Evolutionary conservation across 2,888 invertebrate genomes (phyloP).

Genomic region (Cheilosia urbana): DNA sequence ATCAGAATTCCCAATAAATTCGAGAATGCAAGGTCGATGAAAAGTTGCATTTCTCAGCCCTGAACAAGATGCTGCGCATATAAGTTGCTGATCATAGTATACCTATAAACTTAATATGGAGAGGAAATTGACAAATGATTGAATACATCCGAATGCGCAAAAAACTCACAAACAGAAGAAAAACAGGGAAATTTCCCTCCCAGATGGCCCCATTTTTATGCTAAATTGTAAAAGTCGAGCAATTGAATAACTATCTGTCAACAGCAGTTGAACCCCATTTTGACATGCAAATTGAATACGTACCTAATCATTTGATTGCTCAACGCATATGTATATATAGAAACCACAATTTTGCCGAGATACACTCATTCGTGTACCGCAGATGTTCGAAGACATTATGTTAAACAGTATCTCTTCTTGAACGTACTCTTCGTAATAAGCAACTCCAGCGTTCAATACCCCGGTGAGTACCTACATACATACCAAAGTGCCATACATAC

Average conservation of each 20-base stretch:
- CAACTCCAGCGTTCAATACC: slow-evolving; percentile 25
- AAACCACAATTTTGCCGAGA: slow-evolving; percentile 42
- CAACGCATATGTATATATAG: slow-evolving; percentile 47
- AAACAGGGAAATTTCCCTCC: too few species aligned
- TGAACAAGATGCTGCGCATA: too few species aligned
- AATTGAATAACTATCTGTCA: slow-evolving; percentile 39
- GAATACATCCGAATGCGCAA: too few species aligned
- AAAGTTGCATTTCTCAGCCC: too few species aligned
- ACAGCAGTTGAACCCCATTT: slow-evolving; percentile 33
- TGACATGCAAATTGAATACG: slow-evolving; percentile 48
- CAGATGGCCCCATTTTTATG: background rate
- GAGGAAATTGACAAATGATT: too few species aligned
- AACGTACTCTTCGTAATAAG: slow-evolving; percentile 22
- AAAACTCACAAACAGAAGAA: too few species aligned
- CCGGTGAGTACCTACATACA: slow-evolving; percentile 11
- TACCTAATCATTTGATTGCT: slow-evolving; percentile 67
- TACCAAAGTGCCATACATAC: slow-evolving; percentile 38
- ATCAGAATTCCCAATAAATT: too few species aligned
- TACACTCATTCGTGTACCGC: slow-evolving; percentile 26
- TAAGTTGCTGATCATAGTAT: too few species aligned
- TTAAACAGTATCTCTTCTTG: slow-evolving; percentile 52
- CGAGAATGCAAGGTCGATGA: too few species aligned
- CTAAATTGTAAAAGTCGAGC: slow-evolving; percentile 6
- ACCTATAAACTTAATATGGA: too few species aligned
- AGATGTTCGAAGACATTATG: slow-evolving; percentile 64